Conservation (phyloP, 2,797 vertebrate species). For the Pangasius macronema region DNA sequence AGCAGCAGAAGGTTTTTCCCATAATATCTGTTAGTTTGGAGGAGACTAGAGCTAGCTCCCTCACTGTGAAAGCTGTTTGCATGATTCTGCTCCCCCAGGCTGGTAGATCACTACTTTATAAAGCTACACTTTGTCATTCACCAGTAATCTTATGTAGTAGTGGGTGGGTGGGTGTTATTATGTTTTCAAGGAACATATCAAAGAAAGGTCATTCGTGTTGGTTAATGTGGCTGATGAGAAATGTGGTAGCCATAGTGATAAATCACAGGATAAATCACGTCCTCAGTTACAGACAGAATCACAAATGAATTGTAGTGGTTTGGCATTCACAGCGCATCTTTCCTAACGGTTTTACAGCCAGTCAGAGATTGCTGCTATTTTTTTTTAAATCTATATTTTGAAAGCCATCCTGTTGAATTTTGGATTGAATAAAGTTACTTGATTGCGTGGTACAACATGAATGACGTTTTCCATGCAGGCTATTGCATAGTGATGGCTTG, state of each 20-base stretch:
- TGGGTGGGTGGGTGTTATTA: constrained; percentile 42
- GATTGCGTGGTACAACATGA: not conserved
- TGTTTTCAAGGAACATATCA: constrained; percentile 42
- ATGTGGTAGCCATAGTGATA: not conserved
- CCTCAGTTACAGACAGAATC: constrained; percentile 27
- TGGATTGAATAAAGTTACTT: not conserved
- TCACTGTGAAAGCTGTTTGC: constrained; percentile 49
- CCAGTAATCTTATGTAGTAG: constrained; percentile 44
- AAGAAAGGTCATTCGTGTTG: constrained; percentile 15
- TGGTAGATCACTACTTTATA: constrained; percentile 39
- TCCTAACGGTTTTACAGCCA: constrained; percentile 4
- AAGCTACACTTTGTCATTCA: constrained; percentile 51
- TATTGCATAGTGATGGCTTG: not conserved
- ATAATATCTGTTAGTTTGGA: constrained; percentile 26
- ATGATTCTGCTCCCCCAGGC: constrained; percentile 47
- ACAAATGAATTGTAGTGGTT: constrained; percentile 24
- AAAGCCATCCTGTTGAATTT: not conserved
- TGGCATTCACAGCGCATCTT: constrained; percentile 34
- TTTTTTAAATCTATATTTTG: not conserved
- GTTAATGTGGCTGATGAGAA: constrained; percentile 41
- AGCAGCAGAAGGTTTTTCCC: constrained; percentile 15
- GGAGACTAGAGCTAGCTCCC: constrained; percentile 36
- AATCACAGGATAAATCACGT: constrained; percentile 37
- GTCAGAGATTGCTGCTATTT: not conserved
- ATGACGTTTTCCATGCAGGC: not conserved